phyloP scores from a whole-genome alignment of 2,888 invertebrate genomes.

The Malacosoma neustria region DNA sequence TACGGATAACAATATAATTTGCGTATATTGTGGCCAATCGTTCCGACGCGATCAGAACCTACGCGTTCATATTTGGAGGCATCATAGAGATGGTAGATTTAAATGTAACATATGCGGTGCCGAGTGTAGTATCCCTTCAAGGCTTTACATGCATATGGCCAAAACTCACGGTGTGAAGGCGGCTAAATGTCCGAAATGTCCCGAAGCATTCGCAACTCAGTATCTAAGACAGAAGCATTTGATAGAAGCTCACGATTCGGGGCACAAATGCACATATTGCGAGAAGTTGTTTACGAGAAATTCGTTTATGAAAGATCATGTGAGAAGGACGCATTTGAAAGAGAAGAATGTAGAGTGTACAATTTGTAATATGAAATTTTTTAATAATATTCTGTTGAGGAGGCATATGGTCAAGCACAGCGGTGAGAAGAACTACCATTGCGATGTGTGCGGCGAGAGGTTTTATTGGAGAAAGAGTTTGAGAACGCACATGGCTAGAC shows the following conservation, averaged over 20 bases:
- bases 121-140: constrained; percentile 59
- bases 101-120: constrained; percentile 54
- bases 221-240: constrained; percentile 69
- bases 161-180: constrained; percentile 58
- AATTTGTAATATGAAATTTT: constrained; percentile 61
- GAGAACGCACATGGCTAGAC: constrained; percentile 69
- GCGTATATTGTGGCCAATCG: constrained; percentile 60
- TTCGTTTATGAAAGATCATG: constrained; percentile 57
- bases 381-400: constrained; percentile 53
- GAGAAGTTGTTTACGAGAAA: constrained; percentile 55
- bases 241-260: constrained; percentile 64
- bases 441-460: constrained; percentile 76
- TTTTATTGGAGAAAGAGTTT: constrained; percentile 77
- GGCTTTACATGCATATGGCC: constrained; percentile 66
- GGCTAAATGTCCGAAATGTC: constrained; percentile 58
- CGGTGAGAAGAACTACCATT: constrained; percentile 73
- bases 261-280: constrained; percentile 59
- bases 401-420: constrained; percentile 65
- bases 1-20: constrained; percentile 61
- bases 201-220: constrained; percentile 64
- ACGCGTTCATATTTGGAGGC: constrained; percentile 60
- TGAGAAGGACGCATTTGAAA: constrained; percentile 55
- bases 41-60: constrained; percentile 61
- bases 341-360: constrained; percentile 62
- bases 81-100: constrained; percentile 56